Conservation (phyloP, 2,888 invertebrate genomes). For the Tromatobia lineatoria region DNA sequence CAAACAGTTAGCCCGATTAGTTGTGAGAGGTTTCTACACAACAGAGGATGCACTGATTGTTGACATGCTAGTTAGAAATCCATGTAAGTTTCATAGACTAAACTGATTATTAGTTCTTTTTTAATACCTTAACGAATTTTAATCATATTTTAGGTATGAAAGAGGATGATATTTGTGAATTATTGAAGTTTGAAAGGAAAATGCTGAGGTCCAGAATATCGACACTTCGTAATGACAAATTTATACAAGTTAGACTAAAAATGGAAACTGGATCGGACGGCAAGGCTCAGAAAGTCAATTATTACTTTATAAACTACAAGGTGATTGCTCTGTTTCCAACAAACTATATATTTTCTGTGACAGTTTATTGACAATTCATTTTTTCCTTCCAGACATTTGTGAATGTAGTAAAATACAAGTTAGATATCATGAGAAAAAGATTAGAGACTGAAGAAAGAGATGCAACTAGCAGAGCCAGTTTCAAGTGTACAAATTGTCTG, state of each 20-base stretch:
- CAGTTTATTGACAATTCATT: neutral
- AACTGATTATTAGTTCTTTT: neutral
- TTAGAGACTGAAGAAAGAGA: conserved; percentile 98
- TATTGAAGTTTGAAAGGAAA: conserved; percentile 97
- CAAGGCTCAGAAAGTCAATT: conserved; percentile 98
- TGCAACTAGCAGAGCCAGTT: conserved; percentile 97
- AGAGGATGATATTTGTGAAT: conserved; percentile 95
- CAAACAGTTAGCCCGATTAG: conserved; percentile 95
- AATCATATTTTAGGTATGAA: conserved; percentile 89
- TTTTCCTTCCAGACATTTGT: conserved; percentile 90
- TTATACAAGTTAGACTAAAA: conserved; percentile 95
- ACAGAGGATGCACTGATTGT: conserved; percentile 97
- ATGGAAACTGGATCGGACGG: conserved; percentile 98
- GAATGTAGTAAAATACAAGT: conserved; percentile 98
- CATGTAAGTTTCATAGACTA: conserved; percentile 89
- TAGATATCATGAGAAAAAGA: conserved; percentile 97
- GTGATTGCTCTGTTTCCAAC: conserved; percentile 80
- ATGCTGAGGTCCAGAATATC: conserved; percentile 96
- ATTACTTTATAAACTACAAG: conserved; percentile 99
- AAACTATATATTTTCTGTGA: too few species aligned
- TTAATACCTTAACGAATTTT: neutral
- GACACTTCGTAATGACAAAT: conserved; percentile 95
- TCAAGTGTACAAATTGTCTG: conserved; percentile 95
- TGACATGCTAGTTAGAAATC: conserved; percentile 98
- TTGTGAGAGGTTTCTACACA: conserved; percentile 97